Base-by-base conservation (phyloP, 2,113 vertebrate species). In the Motacilla tschutschensis region DNA sequence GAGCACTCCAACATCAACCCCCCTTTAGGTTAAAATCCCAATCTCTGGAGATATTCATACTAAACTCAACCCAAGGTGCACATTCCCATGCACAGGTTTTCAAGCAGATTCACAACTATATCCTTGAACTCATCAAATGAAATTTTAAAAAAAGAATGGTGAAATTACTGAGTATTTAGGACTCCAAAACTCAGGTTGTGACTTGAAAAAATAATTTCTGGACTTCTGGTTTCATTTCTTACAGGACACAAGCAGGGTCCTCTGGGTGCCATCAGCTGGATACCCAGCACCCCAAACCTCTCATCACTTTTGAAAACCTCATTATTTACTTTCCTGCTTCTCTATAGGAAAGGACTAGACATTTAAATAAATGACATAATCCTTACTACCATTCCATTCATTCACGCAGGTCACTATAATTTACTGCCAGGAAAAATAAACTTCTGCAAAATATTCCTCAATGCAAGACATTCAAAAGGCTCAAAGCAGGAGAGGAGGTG, bases 341-440 rank as follows among this genome's bases (percentile, higher is more conserved):
- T 78, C 78, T 69, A 79, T 87, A 92, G 91, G 91, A 91, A 94
- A 92, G 85, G 77, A 92, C 85, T 67, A 93, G 95, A 93, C 85
- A 92, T 90, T 91, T 87, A 90, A 95, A 95, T 92, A 96, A 94
- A 94, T 95, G 54, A 95, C 91, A 86, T 95, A 93, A 95, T 76
- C 81, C 85, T 81, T 87, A 94, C 83, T 93, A 87, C 92, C 91
- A 93, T 94, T 94, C 92, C 91, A 80, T 85, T 95, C 92, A 94
- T 96, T 95, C 91, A 89, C 73, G 85, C 90, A 91, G 82, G 88
- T 76, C 85, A 79, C 90, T 79, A 35, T 58, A 93, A 88, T 88
- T 92, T 92, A 86, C 53, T 79, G 88, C 94, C 80, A 96, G 93
- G 87, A 95, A 95, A 95, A 96, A 95, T 81, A 95, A 95, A 89